phyloP scores from a whole-genome alignment of 2,113 vertebrate species.

The Oreochromis aureus region DNA sequence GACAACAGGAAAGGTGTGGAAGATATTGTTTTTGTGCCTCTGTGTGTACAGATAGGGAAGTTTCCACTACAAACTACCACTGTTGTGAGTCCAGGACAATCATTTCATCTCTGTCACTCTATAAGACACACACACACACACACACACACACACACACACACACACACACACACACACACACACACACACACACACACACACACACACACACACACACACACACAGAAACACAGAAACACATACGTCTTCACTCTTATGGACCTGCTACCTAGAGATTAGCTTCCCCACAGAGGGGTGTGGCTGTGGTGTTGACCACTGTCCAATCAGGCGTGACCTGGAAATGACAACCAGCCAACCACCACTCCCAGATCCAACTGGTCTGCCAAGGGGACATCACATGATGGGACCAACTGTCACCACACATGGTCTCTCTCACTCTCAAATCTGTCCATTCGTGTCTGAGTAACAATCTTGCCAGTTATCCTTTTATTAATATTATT shows the following conservation, averaged over 20 bases:
- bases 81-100: background rate
- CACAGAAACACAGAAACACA: background rate
- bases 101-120: background rate
- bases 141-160: background rate
- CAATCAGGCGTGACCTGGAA: conserved; percentile 52
- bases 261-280: conserved; percentile 65
- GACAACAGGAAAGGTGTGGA: conserved; percentile 23
- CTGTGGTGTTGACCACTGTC: conserved; percentile 32
- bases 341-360: conserved; percentile 50
- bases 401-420: conserved; percentile 67
- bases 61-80: conserved; percentile 14
- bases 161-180: background rate
- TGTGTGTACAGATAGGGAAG: conserved; percentile 16
- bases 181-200: background rate
- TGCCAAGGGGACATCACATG: conserved; percentile 58
- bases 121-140: background rate
- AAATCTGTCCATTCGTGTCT: conserved; percentile 43
- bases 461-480: conserved; percentile 26
- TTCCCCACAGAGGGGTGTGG: conserved; percentile 57
- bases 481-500: background rate
- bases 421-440: conserved; percentile 53
- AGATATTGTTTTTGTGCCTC: background rate
- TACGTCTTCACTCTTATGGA: background rate
- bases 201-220: background rate
- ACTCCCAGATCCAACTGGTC: conserved; percentile 35